phyloP scores from a whole-genome alignment of 2,113 vertebrate species.

The Campylorhamphus procurvoides region DNA sequence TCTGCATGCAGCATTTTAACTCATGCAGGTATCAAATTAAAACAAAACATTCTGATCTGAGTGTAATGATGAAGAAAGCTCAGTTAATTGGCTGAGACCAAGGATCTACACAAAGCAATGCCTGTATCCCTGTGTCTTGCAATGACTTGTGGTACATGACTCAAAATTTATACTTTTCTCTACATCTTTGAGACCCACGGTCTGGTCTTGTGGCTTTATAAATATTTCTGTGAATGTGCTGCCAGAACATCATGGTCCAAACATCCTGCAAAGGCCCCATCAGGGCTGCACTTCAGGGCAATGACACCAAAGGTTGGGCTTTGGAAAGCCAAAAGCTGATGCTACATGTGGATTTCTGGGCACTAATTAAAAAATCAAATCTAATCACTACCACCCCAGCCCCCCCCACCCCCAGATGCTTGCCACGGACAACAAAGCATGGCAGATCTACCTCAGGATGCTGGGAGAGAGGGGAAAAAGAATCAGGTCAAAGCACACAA shows the following conservation, averaged over 20 bases:
- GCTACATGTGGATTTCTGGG: background rate
- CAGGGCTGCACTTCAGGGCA: background rate
- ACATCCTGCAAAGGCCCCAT: background rate
- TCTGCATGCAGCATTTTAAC: background rate
- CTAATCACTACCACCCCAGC: background rate
- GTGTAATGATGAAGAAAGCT: background rate
- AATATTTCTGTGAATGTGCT: background rate
- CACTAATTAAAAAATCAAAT: slow-evolving; percentile 42
- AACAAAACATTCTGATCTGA: background rate
- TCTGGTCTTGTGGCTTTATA: background rate
- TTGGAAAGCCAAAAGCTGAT: background rate
- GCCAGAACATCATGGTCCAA: background rate
- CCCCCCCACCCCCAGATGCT: background rate
- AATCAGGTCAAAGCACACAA: slow-evolving; percentile 57
- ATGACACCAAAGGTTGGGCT: background rate
- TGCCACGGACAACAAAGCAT: slow-evolving; percentile 2
- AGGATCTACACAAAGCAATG: background rate
- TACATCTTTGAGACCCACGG: background rate
- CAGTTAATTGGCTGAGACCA: background rate
- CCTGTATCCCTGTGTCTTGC: background rate
- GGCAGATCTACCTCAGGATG: slow-evolving; percentile 37
- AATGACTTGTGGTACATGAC: background rate
- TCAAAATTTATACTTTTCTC: background rate
- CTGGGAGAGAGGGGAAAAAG: background rate
- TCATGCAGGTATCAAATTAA: background rate